phyloP scores from a whole-genome alignment of 2,888 invertebrate genomes.

The Lagria hirta region DNA sequence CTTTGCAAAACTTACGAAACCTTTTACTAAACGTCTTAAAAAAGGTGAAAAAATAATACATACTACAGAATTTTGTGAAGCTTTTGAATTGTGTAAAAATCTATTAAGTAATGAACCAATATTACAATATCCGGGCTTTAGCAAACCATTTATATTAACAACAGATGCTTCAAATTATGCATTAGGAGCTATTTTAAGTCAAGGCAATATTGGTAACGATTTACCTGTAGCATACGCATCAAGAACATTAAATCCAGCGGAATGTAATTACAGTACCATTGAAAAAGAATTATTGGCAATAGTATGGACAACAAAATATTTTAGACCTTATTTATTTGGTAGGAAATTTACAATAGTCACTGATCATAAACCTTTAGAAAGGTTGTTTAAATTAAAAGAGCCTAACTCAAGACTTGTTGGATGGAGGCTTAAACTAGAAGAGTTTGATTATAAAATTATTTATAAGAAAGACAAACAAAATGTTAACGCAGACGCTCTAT shows the following conservation, averaged over 20 bases:
- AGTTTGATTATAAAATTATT: constrained; percentile 4
- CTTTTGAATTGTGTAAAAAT: constrained; percentile 25
- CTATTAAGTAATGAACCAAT: constrained; percentile 27
- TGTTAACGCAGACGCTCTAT: no score
- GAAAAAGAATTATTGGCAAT: constrained; percentile 29
- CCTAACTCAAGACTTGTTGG: constrained; percentile 24
- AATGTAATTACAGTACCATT: constrained; percentile 21
- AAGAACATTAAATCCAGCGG: constrained; percentile 33
- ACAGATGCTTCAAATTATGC: constrained; percentile 34
- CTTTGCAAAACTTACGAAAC: constrained; percentile 26
- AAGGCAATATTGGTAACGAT: constrained; percentile 30
- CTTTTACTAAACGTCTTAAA: constrained; percentile 28
- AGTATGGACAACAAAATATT: constrained; percentile 25
- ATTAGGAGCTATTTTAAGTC: constrained; percentile 32
- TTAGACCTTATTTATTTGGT: constrained; percentile 27
- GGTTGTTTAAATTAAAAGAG: constrained; percentile 19
- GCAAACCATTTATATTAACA: constrained; percentile 31
- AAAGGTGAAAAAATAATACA: constrained; percentile 25
- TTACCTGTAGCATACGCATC: constrained; percentile 31
- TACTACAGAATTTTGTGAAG: constrained; percentile 8
- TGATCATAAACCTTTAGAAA: background rate
- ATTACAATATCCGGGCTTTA: constrained; percentile 34
- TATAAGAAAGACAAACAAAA: constrained; percentile 6
- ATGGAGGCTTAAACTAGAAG: constrained; percentile 10
- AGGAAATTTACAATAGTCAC: no score